phyloP scores from a whole-genome alignment of 2,888 invertebrate genomes.

The Lepeophtheirus nordmannii region DNA sequence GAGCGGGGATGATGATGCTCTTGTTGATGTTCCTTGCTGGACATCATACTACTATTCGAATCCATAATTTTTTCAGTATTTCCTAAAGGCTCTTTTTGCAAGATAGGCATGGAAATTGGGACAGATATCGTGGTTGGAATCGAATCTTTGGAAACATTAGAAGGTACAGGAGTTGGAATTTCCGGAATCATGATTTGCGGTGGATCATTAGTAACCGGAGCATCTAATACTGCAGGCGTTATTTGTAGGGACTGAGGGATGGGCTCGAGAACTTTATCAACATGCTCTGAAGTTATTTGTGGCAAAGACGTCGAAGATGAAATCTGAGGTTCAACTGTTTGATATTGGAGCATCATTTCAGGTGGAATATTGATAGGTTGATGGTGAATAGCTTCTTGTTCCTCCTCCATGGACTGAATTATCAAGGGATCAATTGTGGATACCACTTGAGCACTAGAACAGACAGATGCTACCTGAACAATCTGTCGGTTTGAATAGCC shows the following conservation, averaged over 20 bases:
- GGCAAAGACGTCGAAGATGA: too few species aligned
- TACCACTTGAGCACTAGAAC: neutral
- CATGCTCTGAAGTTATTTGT: too few species aligned
- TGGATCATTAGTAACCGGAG: neutral
- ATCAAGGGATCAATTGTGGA: neutral
- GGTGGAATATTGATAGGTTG: neutral
- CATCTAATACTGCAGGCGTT: neutral
- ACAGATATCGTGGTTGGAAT: neutral
- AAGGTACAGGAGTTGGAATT: neutral
- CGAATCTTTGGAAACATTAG: neutral
- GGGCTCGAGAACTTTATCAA: neutral
- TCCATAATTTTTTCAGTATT: too few species aligned
- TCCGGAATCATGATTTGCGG: neutral
- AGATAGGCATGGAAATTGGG: neutral
- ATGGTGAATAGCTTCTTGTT: neutral
- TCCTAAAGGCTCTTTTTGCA: neutral
- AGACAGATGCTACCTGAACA: neutral
- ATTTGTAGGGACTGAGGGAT: neutral
- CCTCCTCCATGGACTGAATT: slow-evolving; percentile 1
- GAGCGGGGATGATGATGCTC: too few species aligned
- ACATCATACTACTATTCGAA: too few species aligned
- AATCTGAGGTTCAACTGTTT: too few species aligned
- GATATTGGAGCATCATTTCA: slow-evolving; percentile 1
- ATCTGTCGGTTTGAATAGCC: neutral
- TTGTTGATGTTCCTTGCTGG: too few species aligned